Percentiles rank a stretch among this genome's conserved stretches.
Conservation (phyloP, 2,113 vertebrate genomes). For the Antechinus flavipes region DNA sequence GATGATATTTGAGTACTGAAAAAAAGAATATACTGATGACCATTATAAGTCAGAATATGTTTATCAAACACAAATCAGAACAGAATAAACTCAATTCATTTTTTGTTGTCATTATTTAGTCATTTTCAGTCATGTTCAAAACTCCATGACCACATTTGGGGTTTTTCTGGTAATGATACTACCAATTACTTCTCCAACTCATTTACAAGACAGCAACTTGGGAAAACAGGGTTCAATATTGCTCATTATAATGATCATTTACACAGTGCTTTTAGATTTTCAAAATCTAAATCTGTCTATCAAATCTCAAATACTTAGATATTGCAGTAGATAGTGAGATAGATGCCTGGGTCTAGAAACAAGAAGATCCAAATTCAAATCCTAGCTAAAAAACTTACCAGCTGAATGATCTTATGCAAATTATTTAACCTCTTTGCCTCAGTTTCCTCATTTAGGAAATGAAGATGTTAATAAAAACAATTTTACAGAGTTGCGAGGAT, state of each 20-base stretch:
- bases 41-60: not conserved
- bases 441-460: not conserved
- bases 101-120: too few relatives aligned
- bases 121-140: too few relatives aligned
- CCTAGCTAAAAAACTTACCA: not conserved
- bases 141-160: too few relatives aligned
- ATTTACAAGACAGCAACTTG: too few relatives aligned
- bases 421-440: not conserved
- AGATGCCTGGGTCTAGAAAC: too few relatives aligned
- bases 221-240: not conserved
- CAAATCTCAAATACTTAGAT: not conserved
- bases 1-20: not conserved
- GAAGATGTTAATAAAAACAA: not conserved
- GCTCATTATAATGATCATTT: not conserved
- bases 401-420: not conserved
- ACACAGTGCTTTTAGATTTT: not conserved
- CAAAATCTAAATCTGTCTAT: not conserved
- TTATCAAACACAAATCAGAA: not conserved
- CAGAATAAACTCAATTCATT: not conserved
- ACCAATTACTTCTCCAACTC: too few relatives aligned
- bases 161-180: too few relatives aligned
- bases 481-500: not conserved
- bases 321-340: not conserved
- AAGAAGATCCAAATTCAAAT: too few relatives aligned
- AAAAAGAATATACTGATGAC: not conserved